Conservation (phyloP, 2,888 invertebrate species). For the Punctoribates punctum region DNA sequence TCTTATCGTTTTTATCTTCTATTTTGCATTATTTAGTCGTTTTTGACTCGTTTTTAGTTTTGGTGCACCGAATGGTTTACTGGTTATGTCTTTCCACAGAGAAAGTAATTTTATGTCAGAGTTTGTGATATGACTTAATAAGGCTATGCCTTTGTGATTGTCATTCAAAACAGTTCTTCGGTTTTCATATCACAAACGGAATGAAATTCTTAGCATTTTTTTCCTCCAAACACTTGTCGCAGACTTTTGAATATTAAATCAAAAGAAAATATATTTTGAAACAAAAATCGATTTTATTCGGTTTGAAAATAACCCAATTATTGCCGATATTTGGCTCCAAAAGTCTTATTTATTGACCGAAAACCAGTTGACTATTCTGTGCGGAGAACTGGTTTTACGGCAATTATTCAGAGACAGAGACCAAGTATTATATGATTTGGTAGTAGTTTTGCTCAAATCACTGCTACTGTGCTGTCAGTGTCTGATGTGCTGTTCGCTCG, state of each 20-base stretch:
- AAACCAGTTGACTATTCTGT: too few relatives aligned
- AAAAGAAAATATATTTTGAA: background rate
- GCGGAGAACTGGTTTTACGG: too few relatives aligned
- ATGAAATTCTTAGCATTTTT: too few relatives aligned
- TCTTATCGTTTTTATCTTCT: background rate
- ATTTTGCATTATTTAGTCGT: constrained; percentile 5
- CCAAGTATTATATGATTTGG: too few relatives aligned
- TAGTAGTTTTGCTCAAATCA: background rate
- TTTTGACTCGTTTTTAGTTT: constrained; percentile 13
- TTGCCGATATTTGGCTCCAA: too few relatives aligned
- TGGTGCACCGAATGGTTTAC: constrained; percentile 31
- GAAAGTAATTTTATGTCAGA: background rate
- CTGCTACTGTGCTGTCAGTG: background rate
- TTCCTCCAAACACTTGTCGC: too few relatives aligned
- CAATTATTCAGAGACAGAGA: too few relatives aligned
- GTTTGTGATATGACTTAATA: constrained; percentile 25
- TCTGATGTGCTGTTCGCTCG: background rate
- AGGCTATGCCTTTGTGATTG: background rate
- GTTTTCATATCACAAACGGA: background rate
- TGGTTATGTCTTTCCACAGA: constrained; percentile 19
- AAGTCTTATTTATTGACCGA: too few relatives aligned
- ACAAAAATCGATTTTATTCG: background rate
- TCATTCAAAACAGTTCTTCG: background rate
- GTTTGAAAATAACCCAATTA: too few relatives aligned
- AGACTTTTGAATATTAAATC: too few relatives aligned